These are phyloP conservation scores for Phasia obesa DNA, from an alignment of 2,888 invertebrate species.

Conservation along the genomic window DNA sequence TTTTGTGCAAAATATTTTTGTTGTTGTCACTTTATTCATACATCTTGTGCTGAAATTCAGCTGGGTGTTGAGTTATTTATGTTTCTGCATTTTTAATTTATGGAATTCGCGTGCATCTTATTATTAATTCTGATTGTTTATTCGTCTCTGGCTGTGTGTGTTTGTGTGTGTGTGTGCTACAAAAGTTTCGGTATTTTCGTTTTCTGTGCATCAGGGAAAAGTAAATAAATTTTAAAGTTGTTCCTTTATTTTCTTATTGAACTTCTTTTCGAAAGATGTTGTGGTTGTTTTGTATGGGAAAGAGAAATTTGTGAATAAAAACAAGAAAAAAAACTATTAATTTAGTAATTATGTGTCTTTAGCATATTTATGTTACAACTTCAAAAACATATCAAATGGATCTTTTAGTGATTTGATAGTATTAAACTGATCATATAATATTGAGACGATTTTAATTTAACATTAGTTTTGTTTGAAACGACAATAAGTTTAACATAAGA, in stretches of 20 bases:
- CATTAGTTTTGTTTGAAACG: too few relatives aligned
- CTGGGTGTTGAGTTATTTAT: slow-evolving; percentile 73
- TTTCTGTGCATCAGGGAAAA: slow-evolving; percentile 31
- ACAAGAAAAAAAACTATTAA: background rate
- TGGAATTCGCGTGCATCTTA: slow-evolving; percentile 70
- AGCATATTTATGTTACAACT: background rate
- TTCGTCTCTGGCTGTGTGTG: background rate
- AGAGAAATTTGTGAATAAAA: background rate
- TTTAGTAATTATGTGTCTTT: background rate
- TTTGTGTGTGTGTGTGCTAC: background rate
- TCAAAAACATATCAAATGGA: too few relatives aligned
- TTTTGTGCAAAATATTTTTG: slow-evolving; percentile 22
- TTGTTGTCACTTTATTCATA: slow-evolving; percentile 31
- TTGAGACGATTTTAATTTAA: too few relatives aligned
- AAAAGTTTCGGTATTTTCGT: slow-evolving; percentile 21
- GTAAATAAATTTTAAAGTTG: slow-evolving; percentile 35
- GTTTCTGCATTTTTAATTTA: slow-evolving; percentile 72
- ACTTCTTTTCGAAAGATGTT: background rate
- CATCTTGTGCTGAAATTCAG: slow-evolving; percentile 42
- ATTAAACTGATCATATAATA: too few relatives aligned
- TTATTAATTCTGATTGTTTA: slow-evolving; percentile 63
- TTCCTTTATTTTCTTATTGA: slow-evolving; percentile 4
- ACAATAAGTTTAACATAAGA: too few relatives aligned
- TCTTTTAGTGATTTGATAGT: too few relatives aligned
- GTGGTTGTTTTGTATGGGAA: background rate